These are phyloP conservation scores for Microplitis manilae DNA, from an alignment of 2,888 invertebrate genomes.

Conservation along the genomic window DNA sequence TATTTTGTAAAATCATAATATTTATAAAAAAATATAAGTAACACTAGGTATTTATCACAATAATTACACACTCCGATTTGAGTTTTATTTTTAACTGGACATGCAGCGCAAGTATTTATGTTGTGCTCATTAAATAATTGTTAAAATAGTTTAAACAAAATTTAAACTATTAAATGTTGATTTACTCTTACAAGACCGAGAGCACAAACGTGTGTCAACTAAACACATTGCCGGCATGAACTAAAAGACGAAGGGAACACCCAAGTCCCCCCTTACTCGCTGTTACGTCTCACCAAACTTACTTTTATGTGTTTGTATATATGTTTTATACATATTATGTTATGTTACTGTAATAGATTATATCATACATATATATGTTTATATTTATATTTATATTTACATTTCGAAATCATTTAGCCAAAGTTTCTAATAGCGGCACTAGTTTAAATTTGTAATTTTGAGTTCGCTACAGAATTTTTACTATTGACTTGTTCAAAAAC, in stretches of 20 bases:
- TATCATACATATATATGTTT: neutral
- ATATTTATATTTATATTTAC: neutral
- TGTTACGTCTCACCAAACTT: neutral
- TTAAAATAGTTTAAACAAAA: neutral
- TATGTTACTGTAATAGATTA: neutral
- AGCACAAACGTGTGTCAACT: conserved; percentile 13
- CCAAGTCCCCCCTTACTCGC: conserved; percentile 5
- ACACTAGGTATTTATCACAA: no score
- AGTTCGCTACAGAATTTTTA: no score
- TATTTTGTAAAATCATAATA: no score
- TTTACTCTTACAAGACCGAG: neutral
- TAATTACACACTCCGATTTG: no score
- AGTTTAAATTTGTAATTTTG: no score
- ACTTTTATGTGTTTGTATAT: neutral
- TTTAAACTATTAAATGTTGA: neutral
- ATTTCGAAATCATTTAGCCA: neutral
- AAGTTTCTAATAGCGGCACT: neutral
- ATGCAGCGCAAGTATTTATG: no score
- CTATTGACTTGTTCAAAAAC: no score
- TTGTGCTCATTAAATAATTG: no score
- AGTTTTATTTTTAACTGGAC: no score
- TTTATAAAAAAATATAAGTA: no score
- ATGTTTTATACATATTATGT: neutral
- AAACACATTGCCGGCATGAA: conserved; percentile 22
- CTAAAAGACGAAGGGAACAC: conserved; percentile 26